Conservation (phyloP, 2,888 invertebrate species). For the Xiphydria camelus region DNA sequence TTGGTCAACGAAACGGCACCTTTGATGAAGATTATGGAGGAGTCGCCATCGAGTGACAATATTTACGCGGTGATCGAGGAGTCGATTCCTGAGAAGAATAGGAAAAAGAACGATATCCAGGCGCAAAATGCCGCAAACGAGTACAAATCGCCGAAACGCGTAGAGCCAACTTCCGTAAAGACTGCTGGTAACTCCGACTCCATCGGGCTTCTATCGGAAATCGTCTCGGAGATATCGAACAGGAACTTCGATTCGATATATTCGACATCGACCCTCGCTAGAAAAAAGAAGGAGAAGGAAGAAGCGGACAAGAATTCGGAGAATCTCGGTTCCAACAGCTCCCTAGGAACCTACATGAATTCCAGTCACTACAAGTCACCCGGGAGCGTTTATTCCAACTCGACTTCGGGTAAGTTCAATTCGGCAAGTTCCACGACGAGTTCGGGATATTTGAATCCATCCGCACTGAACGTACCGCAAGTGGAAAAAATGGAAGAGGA, state of each 20-base stretch:
- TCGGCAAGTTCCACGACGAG: conserved; percentile 69
- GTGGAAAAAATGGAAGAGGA: conserved; percentile 52
- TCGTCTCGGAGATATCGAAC: conserved; percentile 85
- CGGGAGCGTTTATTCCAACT: conserved; percentile 68
- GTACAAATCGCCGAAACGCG: conserved; percentile 60
- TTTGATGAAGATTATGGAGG: conserved; percentile 66
- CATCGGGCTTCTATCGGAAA: conserved; percentile 81
- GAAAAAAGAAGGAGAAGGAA: conserved; percentile 64
- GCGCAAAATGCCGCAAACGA: conserved; percentile 46
- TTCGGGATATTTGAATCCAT: conserved; percentile 75
- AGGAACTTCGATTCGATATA: conserved; percentile 87
- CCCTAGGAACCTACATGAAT: conserved; percentile 65
- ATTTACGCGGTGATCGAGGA: conserved; percentile 89
- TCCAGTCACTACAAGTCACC: conserved; percentile 62
- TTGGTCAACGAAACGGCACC: conserved; percentile 64
- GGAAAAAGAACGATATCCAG: conserved; percentile 40
- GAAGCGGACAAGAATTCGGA: conserved; percentile 37
- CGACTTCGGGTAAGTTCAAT: conserved; percentile 60
- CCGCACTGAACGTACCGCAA: conserved; percentile 70
- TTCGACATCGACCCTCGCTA: conserved; percentile 72
- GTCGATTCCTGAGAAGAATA: conserved; percentile 61
- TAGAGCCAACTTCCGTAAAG: conserved; percentile 53
- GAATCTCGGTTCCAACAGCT: conserved; percentile 39
- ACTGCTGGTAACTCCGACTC: conserved; percentile 65
- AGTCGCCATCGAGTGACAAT: conserved; percentile 69